Percentiles rank a stretch among this genome's conserved stretches.
phyloP scores from a whole-genome alignment of 2,113 vertebrate species.

The Ardeotis arabs region DNA sequence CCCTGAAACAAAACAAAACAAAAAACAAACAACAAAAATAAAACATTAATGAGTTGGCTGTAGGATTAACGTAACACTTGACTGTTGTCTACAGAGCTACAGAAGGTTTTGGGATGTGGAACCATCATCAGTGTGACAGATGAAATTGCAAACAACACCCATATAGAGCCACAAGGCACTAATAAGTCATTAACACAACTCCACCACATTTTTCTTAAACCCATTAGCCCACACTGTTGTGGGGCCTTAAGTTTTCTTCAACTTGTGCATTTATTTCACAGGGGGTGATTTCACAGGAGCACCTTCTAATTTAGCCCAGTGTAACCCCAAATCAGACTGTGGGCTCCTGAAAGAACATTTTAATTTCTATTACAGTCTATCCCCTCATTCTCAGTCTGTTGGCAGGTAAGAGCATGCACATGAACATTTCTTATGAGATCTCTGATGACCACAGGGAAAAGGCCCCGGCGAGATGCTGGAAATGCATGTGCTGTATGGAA shows the following conservation, averaged over 20 bases:
- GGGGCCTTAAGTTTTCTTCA: neutral
- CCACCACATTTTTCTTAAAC: neutral
- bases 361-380: neutral
- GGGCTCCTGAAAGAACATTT: neutral
- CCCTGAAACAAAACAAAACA: neutral
- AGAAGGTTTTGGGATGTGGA: neutral
- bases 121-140: neutral
- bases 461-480: conserved; percentile 4
- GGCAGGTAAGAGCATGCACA: conserved; percentile 41
- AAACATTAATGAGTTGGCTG: neutral
- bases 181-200: neutral
- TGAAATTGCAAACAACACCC: neutral
- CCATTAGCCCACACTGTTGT: neutral
- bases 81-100: neutral
- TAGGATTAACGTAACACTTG: neutral
- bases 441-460: conserved; percentile 5
- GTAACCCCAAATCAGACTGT: neutral
- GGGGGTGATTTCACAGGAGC: neutral
- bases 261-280: neutral
- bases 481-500: conserved; percentile 19
- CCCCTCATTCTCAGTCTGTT: neutral
- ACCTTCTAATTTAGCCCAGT: neutral
- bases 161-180: neutral
- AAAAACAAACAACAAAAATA: neutral
- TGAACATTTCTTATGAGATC: conserved; percentile 1